Evolutionary conservation across 2,113 vertebrate species (phyloP), one percentile per base, ranked within the genome.

Genomic region (Neomonachus schauinslandi): DNA sequence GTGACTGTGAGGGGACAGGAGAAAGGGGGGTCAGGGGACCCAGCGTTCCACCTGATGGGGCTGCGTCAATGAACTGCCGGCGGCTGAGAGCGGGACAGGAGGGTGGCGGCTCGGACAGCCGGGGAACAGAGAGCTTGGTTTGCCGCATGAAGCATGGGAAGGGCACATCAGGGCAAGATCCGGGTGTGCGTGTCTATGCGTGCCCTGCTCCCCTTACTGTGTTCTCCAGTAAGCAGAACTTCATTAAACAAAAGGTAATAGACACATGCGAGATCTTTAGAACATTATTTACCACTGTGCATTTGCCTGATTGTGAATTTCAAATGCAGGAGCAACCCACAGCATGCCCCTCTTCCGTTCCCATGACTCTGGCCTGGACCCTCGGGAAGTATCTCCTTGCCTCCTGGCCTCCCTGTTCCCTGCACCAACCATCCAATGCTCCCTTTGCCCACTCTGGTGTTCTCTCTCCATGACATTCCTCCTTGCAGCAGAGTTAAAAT

Each of bases 131-230:
- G 79, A 72, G 14, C 16, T 8, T 0, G 4, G 61, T 63, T 65
- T 7, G n/a, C 4, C 63, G 42, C 19, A 1, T 1, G 59, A 42
- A 22, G 19, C 15, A 5, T 16, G 9, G 2, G 24, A n/a, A 88
- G 28, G 42, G 2, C 28, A 0, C 10, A 4, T 1, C 0, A 6
- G 7, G 22, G 33, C 49, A 11, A 26, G 21, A 13, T 15, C 2
- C 26, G 11, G 76, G 16, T 2, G 28, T 1, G 3, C 72, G n/a
- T 0, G 0, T 4, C 12, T 0, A 3, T 33, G 33, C 4, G 15
- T 31, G 5, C 18, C 26, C 39, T 10, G 14, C 18, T 36, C 55
- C 33, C 14, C 1, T 31, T 14, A 65, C 51, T n/a, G 3, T 14
- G 18, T 53, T n/a, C 19, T 81, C 26, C 55, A 74, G 22, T 14